These are phyloP conservation scores for Odontocolon sp. DNA, from an alignment of 2,888 invertebrate species.

Conservation along the genomic window DNA sequence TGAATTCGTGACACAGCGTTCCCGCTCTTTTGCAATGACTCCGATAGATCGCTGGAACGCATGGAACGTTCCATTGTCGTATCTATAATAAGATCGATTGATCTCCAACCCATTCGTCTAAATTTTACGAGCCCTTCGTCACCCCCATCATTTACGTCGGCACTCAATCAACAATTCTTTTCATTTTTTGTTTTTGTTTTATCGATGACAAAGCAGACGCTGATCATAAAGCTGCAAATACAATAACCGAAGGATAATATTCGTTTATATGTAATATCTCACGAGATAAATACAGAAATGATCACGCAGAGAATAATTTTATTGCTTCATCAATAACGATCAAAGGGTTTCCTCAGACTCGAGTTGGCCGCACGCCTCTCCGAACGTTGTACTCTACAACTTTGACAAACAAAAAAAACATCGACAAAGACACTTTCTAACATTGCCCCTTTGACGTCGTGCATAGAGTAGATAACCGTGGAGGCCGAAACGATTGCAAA, in stretches of 20 bases:
- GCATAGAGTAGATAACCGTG: conserved; percentile 15
- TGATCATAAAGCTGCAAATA: no score
- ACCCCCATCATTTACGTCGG: not conserved
- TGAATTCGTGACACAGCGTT: no score
- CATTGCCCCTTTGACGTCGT: conserved; percentile 44
- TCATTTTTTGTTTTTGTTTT: not conserved
- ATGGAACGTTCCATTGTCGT: no score
- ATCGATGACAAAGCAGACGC: no score
- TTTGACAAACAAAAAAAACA: conserved; percentile 27
- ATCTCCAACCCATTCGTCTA: not conserved
- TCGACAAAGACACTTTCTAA: conserved; percentile 57
- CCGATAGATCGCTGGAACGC: no score
- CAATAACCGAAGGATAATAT: not conserved
- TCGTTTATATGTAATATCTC: conserved; percentile 2
- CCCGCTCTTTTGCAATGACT: no score
- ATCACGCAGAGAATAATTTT: not conserved
- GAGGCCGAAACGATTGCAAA: conserved; percentile 41
- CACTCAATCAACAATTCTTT: not conserved
- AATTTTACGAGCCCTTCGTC: conserved; percentile 2
- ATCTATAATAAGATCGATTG: not conserved
- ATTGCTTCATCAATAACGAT: conserved; percentile 40
- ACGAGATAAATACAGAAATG: conserved; percentile 9
- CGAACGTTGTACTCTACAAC: conserved; percentile 28
- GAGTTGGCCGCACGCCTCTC: conserved; percentile 28
- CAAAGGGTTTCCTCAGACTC: conserved; percentile 53